Evolutionary conservation across 2,888 invertebrate genomes (phyloP).

Genomic region (Pocota personata): DNA sequence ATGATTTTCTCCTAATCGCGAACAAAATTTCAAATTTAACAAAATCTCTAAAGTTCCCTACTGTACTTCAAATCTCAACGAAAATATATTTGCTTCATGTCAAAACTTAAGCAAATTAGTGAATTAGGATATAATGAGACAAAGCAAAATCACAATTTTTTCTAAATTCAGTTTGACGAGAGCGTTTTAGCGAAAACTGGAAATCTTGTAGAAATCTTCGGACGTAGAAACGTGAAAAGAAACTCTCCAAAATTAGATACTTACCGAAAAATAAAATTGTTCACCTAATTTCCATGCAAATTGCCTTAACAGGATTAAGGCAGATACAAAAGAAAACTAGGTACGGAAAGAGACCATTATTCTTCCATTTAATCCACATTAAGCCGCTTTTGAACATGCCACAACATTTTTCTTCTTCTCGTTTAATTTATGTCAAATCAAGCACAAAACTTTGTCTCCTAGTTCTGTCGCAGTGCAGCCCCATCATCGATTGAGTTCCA

Average conservation of each 20-base stretch:
- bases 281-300: neutral
- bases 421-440: conserved; percentile 6
- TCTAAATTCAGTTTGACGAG: neutral
- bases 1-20: no score
- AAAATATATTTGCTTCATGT: neutral
- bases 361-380: neutral
- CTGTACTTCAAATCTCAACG: neutral
- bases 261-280: neutral
- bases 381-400: neutral
- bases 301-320: neutral
- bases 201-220: no score
- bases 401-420: neutral
- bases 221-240: neutral
- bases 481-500: neutral
- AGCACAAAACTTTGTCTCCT: neutral
- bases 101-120: no score
- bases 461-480: neutral
- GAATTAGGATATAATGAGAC: neutral
- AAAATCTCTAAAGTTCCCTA: neutral
- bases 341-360: neutral
- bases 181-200: neutral
- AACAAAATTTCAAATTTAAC: neutral
- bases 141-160: neutral
- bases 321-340: neutral
- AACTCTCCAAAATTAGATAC: neutral